These are phyloP conservation scores for Phengaris alcon DNA, from an alignment of 2,888 invertebrate species.

Conservation along the genomic window DNA sequence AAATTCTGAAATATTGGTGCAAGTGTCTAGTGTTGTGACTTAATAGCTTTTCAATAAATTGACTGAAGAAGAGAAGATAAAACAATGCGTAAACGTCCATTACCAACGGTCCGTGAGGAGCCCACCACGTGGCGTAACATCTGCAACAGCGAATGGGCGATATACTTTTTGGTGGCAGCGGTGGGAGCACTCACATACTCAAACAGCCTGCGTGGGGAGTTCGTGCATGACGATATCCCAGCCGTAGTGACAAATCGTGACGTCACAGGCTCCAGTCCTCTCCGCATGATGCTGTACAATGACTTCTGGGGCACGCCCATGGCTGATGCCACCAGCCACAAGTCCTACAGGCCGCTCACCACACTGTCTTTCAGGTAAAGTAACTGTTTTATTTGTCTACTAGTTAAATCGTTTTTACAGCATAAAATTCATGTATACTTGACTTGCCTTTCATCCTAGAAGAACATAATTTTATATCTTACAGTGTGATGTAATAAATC, in stretches of 20 bases:
- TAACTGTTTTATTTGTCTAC: conserved; percentile 35
- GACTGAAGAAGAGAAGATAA: background rate
- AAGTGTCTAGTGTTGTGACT: conserved; percentile 18
- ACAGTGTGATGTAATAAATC: no score
- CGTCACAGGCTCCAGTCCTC: conserved; percentile 83
- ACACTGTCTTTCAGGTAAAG: conserved; percentile 90
- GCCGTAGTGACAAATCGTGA: conserved; percentile 90
- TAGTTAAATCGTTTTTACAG: no score
- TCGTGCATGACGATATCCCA: conserved; percentile 93
- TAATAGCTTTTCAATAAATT: background rate
- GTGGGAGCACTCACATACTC: conserved; percentile 85
- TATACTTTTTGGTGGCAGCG: conserved; percentile 82
- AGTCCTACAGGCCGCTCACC: conserved; percentile 91
- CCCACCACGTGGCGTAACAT: conserved; percentile 52
- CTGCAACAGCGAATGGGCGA: conserved; percentile 75
- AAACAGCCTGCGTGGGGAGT: conserved; percentile 88
- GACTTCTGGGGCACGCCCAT: conserved; percentile 96
- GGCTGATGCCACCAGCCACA: conserved; percentile 89
- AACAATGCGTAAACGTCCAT: conserved; percentile 69
- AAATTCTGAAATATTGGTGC: background rate
- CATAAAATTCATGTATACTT: no score
- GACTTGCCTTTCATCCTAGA: no score
- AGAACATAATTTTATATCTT: no score
- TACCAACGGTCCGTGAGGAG: conserved; percentile 72
- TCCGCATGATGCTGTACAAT: conserved; percentile 83